Evolutionary conservation across 2,888 invertebrate species (phyloP), one percentile per base, ranked within the genome.

Genomic region (Drosophila fungiperda): DNA sequence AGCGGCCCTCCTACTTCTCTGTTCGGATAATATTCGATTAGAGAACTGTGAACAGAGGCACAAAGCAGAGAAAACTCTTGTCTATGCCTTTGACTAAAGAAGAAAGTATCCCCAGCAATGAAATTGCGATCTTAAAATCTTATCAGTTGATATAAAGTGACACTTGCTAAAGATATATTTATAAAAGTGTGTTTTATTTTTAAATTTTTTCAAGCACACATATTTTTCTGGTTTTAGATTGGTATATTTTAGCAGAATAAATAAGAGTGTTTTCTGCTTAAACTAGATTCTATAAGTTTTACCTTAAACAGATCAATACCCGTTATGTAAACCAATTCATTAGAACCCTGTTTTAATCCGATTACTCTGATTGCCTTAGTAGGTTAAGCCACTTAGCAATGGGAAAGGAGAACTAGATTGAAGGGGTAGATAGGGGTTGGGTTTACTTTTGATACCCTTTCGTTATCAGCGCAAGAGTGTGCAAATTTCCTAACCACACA

Each of bases 381-480:
- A 52, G 77, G 57, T 48, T 78, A 73, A 66, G 58, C 66, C 20
- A 50, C 64, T 68, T 67, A 65, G n/a, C 12, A 26, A n/a, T 38
- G 11, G 26, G 23, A 48, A 55, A 57, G 59, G 32, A 32, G 23
- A 12, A 15, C 23, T 45, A 15, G 45, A 45, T 15, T 20, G 23
- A 8, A n/a, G 35, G 26, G 20, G 15, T 4, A 15, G 15, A 17
- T 15, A 1, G 1, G 20, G 45, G 52, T 42, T 42, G 35, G 23
- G 40, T 40, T 55, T 26, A 68, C 20, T 53, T 76, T 64, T 52
- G 45, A 66, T 70, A 50, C 40, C 35, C 29, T 32, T 59, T 60
- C 73, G 59, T 85, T 88, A 88, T 86, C 87, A 80, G 68, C 57
- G 61, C 53, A 49, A 62, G 52, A 72, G 72, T 72, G 80, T 73